A percentile compares a stretch with the other conserved stretches of the same genome.
Conservation (phyloP, 2,888 invertebrate genomes). For the Phorcus lineatus region DNA sequence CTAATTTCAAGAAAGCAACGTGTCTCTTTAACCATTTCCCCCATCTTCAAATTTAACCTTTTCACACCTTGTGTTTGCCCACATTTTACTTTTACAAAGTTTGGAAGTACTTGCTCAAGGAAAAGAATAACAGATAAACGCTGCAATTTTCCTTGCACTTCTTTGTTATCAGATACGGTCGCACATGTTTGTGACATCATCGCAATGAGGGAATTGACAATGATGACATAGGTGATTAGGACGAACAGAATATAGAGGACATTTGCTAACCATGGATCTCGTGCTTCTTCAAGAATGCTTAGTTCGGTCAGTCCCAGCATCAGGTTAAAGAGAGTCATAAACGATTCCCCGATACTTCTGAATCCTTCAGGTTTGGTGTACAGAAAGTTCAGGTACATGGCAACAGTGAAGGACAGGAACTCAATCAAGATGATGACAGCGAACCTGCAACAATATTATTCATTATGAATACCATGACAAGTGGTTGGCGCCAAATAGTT, state of each 20-base stretch:
- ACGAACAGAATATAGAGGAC: conserved; percentile 54
- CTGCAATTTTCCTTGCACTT: conserved; percentile 57
- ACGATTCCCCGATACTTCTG: conserved; percentile 42
- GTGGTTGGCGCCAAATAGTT: too few species aligned
- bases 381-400: conserved; percentile 56
- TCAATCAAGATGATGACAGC: conserved; percentile 51
- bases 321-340: conserved; percentile 58
- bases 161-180: conserved; percentile 53
- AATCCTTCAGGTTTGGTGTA: conserved; percentile 45
- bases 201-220: conserved; percentile 64
- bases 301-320: conserved; percentile 60
- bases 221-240: conserved; percentile 56
- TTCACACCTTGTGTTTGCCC: conserved; percentile 44
- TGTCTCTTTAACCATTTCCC: conserved; percentile 44
- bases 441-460: conserved; percentile 29
- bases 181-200: conserved; percentile 66
- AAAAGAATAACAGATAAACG: conserved; percentile 55
- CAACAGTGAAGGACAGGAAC: conserved; percentile 57
- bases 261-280: conserved; percentile 54
- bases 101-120: conserved; percentile 36
- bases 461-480: too few species aligned
- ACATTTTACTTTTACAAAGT: conserved; percentile 6
- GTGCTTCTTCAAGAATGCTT: conserved; percentile 36
- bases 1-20: conserved; percentile 52
- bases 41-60: conserved; percentile 45